Evolutionary conservation across 2,797 vertebrate genomes (phyloP), one percentile per base, ranked within the genome.

Genomic region (Coranthus polyacanthus): DNA sequence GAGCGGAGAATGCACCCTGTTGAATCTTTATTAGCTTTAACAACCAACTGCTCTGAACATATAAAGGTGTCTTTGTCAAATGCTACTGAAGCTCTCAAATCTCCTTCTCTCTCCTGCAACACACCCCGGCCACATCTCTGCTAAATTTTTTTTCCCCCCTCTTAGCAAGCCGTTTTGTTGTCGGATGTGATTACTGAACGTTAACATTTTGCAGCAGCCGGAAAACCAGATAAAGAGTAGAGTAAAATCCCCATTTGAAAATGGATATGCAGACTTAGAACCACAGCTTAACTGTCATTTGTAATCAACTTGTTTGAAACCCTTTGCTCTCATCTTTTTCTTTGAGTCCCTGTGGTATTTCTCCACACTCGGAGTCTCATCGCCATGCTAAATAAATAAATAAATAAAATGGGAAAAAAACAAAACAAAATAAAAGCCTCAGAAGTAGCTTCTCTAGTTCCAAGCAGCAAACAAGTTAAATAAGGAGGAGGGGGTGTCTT

Each of bases 301-400:
- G 62, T 85, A 77, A 88, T 91, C 78, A 88, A 75, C 72, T 83
- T 86, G 77, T 82, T 81, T 86, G 75, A 89, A 89, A 70, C 36
- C 61, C 54, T 81, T 60, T 68, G 56, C 78, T 81, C 68, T 78
- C 74, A 58, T 84, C 80, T 68, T 44, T 66, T 36, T 39, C 74
- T 82, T 73, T 83, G 43, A 62, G 75, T 73, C 78, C 77, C 64
- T 17, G 72, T 70, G 58, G 77, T 69, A 59, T 77, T 72, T 71
- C 53, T 63, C 61, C 54, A 47, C 62, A 44, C 41, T 32, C 60
- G 0, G 13, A 72, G 47, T 62, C 49, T 67, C 60, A 43, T 62
- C 52, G 16, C 45, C 42, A 7, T 12, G 63, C 75, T 70, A 56
- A 61, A 77, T 47, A 58, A 72, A 57, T 26, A 26, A 26, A 26